A percentile compares a stretch with the other conserved stretches of the same genome.
These are phyloP conservation scores for Puffinus mauretanicus DNA, from an alignment of 2,113 vertebrate genomes.

Conservation along the genomic window DNA sequence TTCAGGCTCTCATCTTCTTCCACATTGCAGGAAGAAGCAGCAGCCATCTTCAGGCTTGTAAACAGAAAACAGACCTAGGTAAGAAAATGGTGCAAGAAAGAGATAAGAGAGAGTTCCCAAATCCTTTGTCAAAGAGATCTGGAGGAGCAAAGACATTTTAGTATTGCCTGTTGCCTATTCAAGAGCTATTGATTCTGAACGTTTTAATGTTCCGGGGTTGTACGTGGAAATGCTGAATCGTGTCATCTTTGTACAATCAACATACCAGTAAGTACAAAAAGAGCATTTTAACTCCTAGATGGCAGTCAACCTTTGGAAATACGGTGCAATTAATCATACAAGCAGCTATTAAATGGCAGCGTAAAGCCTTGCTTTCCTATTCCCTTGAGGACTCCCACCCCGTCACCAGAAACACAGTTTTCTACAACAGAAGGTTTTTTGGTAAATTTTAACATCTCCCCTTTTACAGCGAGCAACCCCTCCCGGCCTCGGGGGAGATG, in stretches of 20 bases:
- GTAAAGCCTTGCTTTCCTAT: neutral
- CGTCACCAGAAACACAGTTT: neutral
- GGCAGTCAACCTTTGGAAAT: neutral
- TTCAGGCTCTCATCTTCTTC: slow-evolving; percentile 94
- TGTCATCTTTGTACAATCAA: neutral
- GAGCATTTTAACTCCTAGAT: neutral
- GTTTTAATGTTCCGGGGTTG: neutral
- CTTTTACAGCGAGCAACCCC: neutral
- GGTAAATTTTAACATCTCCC: neutral
- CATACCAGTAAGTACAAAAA: neutral
- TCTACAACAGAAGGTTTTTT: neutral
- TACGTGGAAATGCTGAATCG: neutral
- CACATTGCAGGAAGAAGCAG: slow-evolving; percentile 81
- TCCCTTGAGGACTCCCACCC: neutral
- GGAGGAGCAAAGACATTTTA: neutral
- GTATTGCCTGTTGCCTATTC: neutral
- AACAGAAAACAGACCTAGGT: slow-evolving; percentile 45
- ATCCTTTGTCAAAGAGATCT: neutral
- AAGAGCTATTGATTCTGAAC: neutral
- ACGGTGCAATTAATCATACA: neutral
- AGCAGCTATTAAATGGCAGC: neutral
- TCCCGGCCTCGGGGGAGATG: neutral
- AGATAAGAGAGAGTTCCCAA: neutral
- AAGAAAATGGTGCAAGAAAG: slow-evolving; percentile 52
- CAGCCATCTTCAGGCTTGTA: slow-evolving; percentile 85